Evolutionary conservation across 2,888 invertebrate genomes (phyloP).

Genomic region (Teinopalpus imperialis): DNA sequence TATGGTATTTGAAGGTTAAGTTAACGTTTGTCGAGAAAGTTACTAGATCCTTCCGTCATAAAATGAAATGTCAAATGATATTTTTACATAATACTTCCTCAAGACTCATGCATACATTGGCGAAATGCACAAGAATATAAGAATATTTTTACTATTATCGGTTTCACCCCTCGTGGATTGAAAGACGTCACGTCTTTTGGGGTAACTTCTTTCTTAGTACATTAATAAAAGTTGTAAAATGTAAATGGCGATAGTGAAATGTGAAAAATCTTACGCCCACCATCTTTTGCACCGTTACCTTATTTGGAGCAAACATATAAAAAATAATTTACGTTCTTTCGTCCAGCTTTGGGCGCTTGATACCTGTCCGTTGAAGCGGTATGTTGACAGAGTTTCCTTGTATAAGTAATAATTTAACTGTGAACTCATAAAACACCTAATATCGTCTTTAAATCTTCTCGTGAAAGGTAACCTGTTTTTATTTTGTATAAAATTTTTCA

Average conservation of each 20-base stretch:
- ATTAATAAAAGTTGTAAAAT: constrained; percentile 78
- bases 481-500: too few relatives aligned
- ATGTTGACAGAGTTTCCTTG: constrained; percentile 20
- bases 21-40: too few relatives aligned
- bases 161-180: constrained; percentile 44
- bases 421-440: constrained; percentile 15
- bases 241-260: constrained; percentile 74
- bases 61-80: too few relatives aligned
- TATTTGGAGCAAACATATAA: constrained; percentile 47
- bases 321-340: constrained; percentile 25
- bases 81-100: too few relatives aligned
- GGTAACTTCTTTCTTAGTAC: constrained; percentile 64
- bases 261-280: constrained; percentile 74
- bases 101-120: too few relatives aligned
- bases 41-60: too few relatives aligned
- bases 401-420: constrained; percentile 19
- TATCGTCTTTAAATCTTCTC: constrained; percentile 13
- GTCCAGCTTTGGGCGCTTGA: constrained; percentile 12
- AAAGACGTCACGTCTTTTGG: constrained; percentile 56
- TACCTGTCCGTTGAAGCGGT: constrained; percentile 12
- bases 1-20: too few relatives aligned
- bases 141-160: constrained; percentile 9
- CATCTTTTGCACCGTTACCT: constrained; percentile 58
- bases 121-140: constrained; percentile 6
- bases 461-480: too few relatives aligned